Conservation (phyloP, 2,888 invertebrate species). For the Agonopterix alstromeriana region DNA sequence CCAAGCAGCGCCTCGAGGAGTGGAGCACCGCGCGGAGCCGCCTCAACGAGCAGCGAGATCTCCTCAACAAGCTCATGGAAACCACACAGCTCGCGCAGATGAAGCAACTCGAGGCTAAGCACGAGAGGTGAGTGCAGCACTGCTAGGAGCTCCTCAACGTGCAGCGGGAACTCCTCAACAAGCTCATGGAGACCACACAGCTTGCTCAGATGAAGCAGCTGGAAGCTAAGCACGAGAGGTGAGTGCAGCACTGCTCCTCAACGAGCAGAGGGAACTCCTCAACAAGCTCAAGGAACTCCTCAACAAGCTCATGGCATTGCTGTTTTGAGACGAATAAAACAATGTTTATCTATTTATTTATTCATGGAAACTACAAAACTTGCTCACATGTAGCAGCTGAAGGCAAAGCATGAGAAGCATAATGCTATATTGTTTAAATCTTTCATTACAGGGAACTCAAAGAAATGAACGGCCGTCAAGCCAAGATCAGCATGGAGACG, state of each 20-base stretch:
- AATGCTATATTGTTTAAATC: no score
- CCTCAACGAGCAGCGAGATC: constrained; percentile 88
- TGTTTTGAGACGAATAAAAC: no score
- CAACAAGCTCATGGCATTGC: no score
- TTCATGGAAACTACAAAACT: no score
- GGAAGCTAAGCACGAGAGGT: constrained; percentile 87
- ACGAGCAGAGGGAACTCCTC: no score
- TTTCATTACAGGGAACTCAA: constrained; percentile 86
- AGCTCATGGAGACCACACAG: constrained; percentile 90
- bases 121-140: constrained; percentile 81
- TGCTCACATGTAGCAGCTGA: no score
- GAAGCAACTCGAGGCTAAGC: constrained; percentile 92
- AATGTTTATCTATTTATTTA: no score
- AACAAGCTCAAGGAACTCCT: no score
- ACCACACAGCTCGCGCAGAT: constrained; percentile 88
- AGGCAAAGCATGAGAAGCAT: no score
- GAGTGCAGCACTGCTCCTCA: no score
- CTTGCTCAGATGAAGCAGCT: constrained; percentile 91
- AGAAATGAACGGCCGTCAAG: constrained; percentile 95
- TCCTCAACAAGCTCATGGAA: constrained; percentile 87
- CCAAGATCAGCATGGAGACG: constrained; percentile 97
- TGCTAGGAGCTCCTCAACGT: constrained; percentile 88
- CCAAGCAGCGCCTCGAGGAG: constrained; percentile 88
- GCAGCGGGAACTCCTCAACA: constrained; percentile 83
- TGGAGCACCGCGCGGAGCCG: constrained; percentile 88